These are phyloP conservation scores for Drosophila lacicola DNA, from an alignment of 2,888 invertebrate species.

Conservation along the genomic window DNA sequence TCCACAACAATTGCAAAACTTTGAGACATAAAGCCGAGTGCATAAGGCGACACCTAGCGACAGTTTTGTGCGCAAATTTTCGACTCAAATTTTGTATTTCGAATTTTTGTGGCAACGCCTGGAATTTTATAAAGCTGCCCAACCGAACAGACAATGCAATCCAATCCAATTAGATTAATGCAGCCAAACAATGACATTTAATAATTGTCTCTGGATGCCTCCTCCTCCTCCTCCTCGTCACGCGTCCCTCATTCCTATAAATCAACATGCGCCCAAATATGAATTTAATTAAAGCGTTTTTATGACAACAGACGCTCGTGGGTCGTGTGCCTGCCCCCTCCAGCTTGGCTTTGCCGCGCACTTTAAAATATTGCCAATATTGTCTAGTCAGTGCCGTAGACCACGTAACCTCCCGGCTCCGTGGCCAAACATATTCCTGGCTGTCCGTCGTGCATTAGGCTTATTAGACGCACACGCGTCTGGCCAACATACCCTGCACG, in stretches of 20 bases:
- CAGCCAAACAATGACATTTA: conserved; percentile 58
- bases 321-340: conserved; percentile 57
- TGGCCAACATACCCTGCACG: conserved; percentile 23
- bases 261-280: conserved; percentile 71
- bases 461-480: conserved; percentile 76
- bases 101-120: conserved; percentile 1
- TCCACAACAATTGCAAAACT: conserved; percentile 55
- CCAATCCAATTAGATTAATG: conserved; percentile 74
- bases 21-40: conserved; percentile 35
- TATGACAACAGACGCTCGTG: conserved; percentile 64
- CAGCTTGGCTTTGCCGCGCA: conserved; percentile 37
- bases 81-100: neutral
- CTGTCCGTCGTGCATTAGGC: conserved; percentile 68
- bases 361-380: conserved; percentile 82
- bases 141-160: conserved; percentile 15
- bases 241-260: conserved; percentile 45
- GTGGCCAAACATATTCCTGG: conserved; percentile 9
- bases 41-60: conserved; percentile 41
- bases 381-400: conserved; percentile 64
- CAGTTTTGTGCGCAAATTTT: conserved; percentile 25
- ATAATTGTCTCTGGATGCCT: conserved; percentile 58
- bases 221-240: conserved; percentile 3
- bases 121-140: conserved; percentile 6
- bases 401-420: conserved; percentile 30
- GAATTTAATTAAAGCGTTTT: conserved; percentile 83